Percentiles rank a stretch among this genome's conserved stretches.
Conservation (phyloP, 2,113 vertebrate species). For the Rissa tridactyla region DNA sequence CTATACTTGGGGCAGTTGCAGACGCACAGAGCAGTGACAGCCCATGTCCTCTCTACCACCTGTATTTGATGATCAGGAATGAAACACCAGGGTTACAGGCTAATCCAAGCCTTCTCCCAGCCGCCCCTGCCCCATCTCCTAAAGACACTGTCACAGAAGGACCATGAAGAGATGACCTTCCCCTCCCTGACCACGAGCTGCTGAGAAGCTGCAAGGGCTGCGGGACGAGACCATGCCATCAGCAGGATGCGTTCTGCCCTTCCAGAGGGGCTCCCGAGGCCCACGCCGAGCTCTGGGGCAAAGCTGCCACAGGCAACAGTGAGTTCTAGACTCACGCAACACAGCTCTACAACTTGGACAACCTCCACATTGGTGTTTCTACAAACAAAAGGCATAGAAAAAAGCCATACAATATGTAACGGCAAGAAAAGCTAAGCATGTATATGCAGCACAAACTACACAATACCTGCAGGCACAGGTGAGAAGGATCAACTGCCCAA, state of each 20-base stretch:
- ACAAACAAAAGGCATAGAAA: not conserved
- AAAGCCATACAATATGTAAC: not conserved
- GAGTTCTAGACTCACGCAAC: rapidly evolving
- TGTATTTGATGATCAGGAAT: not conserved
- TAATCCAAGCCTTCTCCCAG: not conserved
- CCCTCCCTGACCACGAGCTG: not conserved
- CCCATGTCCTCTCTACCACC: not conserved
- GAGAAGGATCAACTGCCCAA: not conserved
- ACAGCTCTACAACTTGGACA: not conserved
- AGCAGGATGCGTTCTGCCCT: no score
- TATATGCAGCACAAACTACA: not conserved
- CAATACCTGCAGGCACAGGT: not conserved
- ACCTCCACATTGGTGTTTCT: not conserved
- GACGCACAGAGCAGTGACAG: not conserved
- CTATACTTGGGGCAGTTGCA: rapidly evolving
- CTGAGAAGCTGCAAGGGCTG: not conserved
- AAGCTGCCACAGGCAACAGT: not conserved
- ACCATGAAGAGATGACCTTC: rapidly evolving
- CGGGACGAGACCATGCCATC: not conserved
- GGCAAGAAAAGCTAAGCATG: not conserved
- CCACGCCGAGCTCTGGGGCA: not conserved
- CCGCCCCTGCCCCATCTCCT: not conserved
- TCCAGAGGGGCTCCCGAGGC: not conserved
- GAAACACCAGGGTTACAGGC: not conserved
- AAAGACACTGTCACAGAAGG: not conserved